Evolutionary conservation across 2,797 vertebrate genomes (phyloP), one percentile per base, ranked within the genome.

Genomic region (Urocyon cinereoargenteus): DNA sequence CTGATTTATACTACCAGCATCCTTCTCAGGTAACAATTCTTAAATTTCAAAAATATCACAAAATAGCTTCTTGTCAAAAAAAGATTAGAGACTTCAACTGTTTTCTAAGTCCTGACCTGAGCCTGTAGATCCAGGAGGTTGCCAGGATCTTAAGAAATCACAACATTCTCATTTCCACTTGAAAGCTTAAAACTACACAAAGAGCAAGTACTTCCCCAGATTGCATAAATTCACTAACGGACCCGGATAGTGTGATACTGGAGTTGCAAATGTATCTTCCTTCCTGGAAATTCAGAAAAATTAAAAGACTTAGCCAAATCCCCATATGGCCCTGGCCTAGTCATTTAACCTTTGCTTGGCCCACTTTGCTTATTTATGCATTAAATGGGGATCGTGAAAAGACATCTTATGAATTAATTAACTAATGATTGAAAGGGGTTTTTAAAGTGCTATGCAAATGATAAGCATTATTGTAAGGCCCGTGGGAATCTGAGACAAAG

Each of bases 401-500:
- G 34, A 92, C 40, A 82, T 78, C 53, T 86, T 94, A 86, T 84
- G 85, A 96, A 93, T 93, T 19, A 96, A 97, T 93, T 36, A 92
- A 92, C 90, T 89, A 86, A 93, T 78, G 22, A 94, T 70, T 92
- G 34, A 97, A 97, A 94, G 18, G n/a, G 8, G 34, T 45, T 97
- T 97, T 96, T 59, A 87, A 93, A 97, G 53, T 81, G 26, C 88
- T 89, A 79, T 96, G 90, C 62, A 95, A 91, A 91, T 95, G 70
- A 78, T 86, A 91, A 72, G 64, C 70, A 28, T 68, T 89, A 62
- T 51, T 82, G 28, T 68, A 64, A 92, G 36, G 19, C 82, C 59
- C 22, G 0, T 9, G 89, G 79, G 86, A 96, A 66, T 94, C 68
- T 84, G 55, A 84, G 36, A 93, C 82, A 95, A 97, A 96, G 72